A percentile compares a stretch with the other conserved stretches of the same genome.
These are phyloP conservation scores for Plebejus anna DNA, from an alignment of 2,888 invertebrate genomes.

Conservation along the genomic window DNA sequence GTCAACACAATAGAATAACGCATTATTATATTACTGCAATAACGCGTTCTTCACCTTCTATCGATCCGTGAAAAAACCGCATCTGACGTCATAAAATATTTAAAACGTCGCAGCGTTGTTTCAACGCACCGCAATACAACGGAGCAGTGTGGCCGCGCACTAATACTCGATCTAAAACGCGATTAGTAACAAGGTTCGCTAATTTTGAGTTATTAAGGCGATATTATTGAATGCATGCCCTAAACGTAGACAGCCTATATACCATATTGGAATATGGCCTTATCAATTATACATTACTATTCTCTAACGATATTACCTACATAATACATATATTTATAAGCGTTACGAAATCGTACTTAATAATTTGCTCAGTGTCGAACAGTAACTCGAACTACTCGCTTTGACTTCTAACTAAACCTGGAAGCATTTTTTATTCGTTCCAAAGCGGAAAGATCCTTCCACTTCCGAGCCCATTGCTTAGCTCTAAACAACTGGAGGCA, in stretches of 20 bases:
- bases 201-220: conserved; percentile 24
- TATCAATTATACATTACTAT: conserved; percentile 26
- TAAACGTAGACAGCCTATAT: conserved; percentile 22
- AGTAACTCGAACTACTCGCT: background rate
- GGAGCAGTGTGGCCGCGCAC: background rate
- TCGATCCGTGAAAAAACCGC: too few relatives aligned
- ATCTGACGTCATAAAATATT: background rate
- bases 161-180: background rate
- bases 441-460: too few relatives aligned
- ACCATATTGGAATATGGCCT: conserved; percentile 21
- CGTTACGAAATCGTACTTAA: background rate
- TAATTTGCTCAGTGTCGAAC: background rate
- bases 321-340: conserved; percentile 29
- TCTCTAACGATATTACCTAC: conserved; percentile 30
- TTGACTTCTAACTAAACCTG: background rate
- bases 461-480: too few relatives aligned
- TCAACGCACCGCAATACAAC: too few relatives aligned
- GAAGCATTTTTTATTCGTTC: too few relatives aligned
- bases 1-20: background rate
- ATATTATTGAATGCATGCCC: conserved; percentile 17
- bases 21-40: too few relatives aligned
- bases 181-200: background rate
- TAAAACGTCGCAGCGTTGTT: background rate
- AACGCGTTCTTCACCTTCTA: too few relatives aligned
- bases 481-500: too few relatives aligned